These are phyloP conservation scores for Rhynchotus rufescens DNA, from an alignment of 2,797 vertebrate genomes.

Conservation along the genomic window DNA sequence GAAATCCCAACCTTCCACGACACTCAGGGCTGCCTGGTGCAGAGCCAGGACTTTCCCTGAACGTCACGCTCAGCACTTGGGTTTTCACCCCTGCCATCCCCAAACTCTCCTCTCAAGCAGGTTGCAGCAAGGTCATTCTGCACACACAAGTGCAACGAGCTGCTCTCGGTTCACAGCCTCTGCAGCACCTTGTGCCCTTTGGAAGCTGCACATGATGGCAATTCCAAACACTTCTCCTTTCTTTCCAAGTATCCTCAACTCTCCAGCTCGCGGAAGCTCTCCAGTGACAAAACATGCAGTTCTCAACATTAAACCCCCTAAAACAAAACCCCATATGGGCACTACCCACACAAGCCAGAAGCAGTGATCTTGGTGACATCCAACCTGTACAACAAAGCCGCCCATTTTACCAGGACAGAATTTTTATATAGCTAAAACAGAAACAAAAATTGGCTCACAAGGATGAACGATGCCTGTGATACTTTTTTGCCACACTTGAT, in stretches of 20 bases:
- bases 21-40: not conserved
- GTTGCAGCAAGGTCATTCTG: not conserved
- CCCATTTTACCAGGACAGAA: not conserved
- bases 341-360: slow-evolving; percentile 16
- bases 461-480: slow-evolving; percentile 31
- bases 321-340: not conserved
- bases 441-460: slow-evolving; percentile 18
- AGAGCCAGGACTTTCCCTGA: not conserved
- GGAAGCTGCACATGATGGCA: not conserved
- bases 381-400: not conserved
- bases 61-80: not conserved
- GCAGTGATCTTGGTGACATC: slow-evolving; percentile 8
- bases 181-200: not conserved
- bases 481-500: slow-evolving; percentile 53
- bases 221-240: not conserved
- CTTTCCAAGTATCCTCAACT: not conserved
- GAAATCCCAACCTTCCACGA: not conserved
- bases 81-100: not conserved
- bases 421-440: slow-evolving; percentile 33
- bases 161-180: not conserved
- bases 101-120: not conserved
- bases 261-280: not conserved
- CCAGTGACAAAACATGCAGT: not conserved
- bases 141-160: accelerated
- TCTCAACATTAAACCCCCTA: not conserved